Evolutionary conservation across 92 coral and sea anemone species (phyloP), one percentile per base, ranked within the genome.

Genomic region (Epizoanthus rinbou): DNA sequence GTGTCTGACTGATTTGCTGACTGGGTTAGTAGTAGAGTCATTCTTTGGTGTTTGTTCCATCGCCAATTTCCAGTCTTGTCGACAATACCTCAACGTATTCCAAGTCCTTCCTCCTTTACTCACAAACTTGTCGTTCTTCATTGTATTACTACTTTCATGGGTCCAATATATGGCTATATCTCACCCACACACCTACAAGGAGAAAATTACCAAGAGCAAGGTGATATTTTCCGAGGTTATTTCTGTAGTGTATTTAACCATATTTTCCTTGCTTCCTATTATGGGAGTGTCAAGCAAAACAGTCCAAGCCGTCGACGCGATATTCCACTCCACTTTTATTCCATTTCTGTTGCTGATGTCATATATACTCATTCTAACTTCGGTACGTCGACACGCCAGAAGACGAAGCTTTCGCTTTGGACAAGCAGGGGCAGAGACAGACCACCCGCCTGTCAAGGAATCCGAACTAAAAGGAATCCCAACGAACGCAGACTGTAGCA

Each of bases 121-220:
- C 8, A 79, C 75, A 19, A 86, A 79, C 45, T 58, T 68, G 19
- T 86, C 89, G 16, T 86, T 86, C 54, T 69, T 86, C 72, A 68
- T 86, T 45, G 67, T 86, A 25, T 18, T 86, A 18, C 66, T 86
- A 17, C 62, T 79, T 14, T 79, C 89, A 4, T 79, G 85, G 85
- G 57, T 67, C 57, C 89, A 86, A 31, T 86, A 78, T 71, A 19
- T 86, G 21, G 89, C 89, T 18, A 72, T 86, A 33, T 59, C 85
- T 7, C 74, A 80, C 50, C 89, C 76, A 50, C 53, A 67, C 39
- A 52, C 25, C n/a, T 85, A 85, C 85, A 86, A 80, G 52, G 52
- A 65, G 3, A 50, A 18, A 16, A 41, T 80, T 23, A 80, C 80
- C 23, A 86, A 80, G 53, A 3, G 18, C 23, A 73, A 73, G 22